phyloP scores from a whole-genome alignment of 2,113 vertebrate species.

The Catharus fuscescens region DNA sequence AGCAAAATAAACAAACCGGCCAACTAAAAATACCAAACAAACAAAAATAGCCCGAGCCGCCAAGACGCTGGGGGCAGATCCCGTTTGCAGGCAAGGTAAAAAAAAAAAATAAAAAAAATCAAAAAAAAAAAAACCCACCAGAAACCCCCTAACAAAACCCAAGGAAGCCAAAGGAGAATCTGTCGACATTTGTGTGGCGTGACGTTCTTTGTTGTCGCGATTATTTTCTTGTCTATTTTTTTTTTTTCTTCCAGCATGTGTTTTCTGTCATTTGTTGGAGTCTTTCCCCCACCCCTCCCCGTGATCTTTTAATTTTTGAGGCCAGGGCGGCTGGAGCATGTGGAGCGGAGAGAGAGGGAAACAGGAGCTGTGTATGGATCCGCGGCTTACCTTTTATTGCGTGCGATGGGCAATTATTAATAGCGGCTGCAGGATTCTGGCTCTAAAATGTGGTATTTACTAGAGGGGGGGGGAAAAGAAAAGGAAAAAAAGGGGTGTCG shows the following conservation, averaged over 20 bases:
- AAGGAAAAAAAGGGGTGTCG: neutral
- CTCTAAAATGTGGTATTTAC: neutral
- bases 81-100: conserved; percentile 43
- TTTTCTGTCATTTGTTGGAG: conserved; percentile 23
- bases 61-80: conserved; percentile 57
- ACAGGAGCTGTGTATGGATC: neutral
- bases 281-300: neutral
- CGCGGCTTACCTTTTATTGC: neutral
- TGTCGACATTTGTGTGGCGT: conserved; percentile 18
- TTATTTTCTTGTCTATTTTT: neutral
- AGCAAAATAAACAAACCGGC: conserved; percentile 28
- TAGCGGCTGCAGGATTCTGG: neutral
- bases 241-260: neutral
- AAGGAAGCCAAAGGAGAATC: neutral
- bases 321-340: conserved; percentile 27
- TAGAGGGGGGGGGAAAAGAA: neutral
- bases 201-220: conserved; percentile 26
- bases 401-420: neutral
- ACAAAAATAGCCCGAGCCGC: conserved; percentile 12
- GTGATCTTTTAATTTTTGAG: conserved; percentile 32
- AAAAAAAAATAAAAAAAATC: neutral
- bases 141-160: neutral
- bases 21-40: conserved; percentile 18
- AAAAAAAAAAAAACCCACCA: neutral
- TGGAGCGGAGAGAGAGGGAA: neutral